phyloP scores from a whole-genome alignment of 2,888 invertebrate genomes.

The Drosophila quinaria region DNA sequence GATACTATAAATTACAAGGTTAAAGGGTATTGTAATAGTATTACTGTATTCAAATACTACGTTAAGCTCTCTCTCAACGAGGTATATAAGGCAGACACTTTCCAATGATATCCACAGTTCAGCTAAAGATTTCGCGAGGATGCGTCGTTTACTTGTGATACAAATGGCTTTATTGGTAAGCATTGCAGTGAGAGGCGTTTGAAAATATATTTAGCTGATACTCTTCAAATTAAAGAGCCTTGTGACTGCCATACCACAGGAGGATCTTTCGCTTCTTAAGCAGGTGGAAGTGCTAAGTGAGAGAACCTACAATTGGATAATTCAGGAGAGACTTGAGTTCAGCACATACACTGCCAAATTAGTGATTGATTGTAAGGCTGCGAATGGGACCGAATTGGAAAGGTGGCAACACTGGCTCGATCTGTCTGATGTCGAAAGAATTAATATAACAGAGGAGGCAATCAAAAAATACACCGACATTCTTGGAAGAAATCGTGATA shows the following conservation, averaged over 20 bases:
- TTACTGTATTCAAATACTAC: too few species aligned
- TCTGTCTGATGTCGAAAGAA: neutral
- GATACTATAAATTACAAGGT: neutral
- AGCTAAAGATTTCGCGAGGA: neutral
- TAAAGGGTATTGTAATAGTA: neutral
- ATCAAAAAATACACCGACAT: neutral
- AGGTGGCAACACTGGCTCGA: neutral
- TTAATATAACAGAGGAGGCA: neutral
- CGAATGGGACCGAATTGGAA: neutral
- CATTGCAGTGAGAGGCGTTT: neutral
- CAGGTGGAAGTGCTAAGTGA: neutral
- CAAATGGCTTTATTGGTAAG: neutral
- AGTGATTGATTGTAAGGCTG: neutral
- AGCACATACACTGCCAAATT: neutral
- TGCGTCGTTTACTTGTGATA: neutral
- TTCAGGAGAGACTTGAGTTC: neutral
- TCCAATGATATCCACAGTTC: neutral
- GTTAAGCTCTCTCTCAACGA: neutral
- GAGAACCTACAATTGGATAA: neutral
- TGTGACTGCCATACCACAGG: neutral
- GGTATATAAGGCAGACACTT: conserved; percentile 3
- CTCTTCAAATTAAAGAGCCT: neutral
- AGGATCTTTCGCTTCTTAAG: neutral
- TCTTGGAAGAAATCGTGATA: too few species aligned
- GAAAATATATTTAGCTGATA: neutral